Percentiles rank a stretch among this genome's conserved stretches.
These are phyloP conservation scores for Eupelmus urozonus DNA, from an alignment of 2,888 invertebrate species.

Conservation along the genomic window DNA sequence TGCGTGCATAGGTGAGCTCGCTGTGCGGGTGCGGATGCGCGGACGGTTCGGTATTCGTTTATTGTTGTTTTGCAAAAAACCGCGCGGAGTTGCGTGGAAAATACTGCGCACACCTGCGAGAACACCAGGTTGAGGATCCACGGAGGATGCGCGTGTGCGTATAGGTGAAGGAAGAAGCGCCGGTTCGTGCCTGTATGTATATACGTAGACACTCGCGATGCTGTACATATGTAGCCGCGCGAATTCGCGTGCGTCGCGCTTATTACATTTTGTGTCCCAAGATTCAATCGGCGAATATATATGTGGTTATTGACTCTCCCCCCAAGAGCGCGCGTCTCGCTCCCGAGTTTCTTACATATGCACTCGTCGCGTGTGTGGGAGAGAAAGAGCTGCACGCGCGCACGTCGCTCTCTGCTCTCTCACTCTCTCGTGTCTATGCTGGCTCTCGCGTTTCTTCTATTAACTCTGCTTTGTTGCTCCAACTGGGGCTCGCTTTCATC, in stretches of 20 bases:
- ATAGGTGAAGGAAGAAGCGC: too few relatives aligned
- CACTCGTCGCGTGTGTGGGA: too few relatives aligned
- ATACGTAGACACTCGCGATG: neutral
- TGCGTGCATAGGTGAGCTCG: too few relatives aligned
- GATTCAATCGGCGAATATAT: slow-evolving; percentile 31
- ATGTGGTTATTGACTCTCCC: slow-evolving; percentile 44
- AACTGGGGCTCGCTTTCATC: slow-evolving; percentile 6
- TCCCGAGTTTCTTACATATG: too few relatives aligned
- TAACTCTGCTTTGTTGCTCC: slow-evolving; percentile 23
- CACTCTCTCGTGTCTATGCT: neutral
- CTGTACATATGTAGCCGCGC: neutral
- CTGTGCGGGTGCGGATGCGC: too few relatives aligned
- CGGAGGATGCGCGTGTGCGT: neutral
- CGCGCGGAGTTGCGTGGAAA: too few relatives aligned
- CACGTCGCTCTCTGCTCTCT: too few relatives aligned
- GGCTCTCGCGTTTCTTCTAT: slow-evolving; percentile 21
- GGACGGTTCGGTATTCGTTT: too few relatives aligned
- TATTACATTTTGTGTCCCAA: neutral
- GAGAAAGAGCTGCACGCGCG: too few relatives aligned
- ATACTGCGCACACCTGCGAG: too few relatives aligned
- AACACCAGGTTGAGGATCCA: too few relatives aligned
- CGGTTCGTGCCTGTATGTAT: neutral
- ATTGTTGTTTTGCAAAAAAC: too few relatives aligned
- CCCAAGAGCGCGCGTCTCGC: slow-evolving; percentile 34
- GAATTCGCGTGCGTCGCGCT: neutral